Percentiles rank a stretch among this genome's conserved stretches.
Conservation (phyloP, 2,113 vertebrate species). For the Eretmochelys imbricata region DNA sequence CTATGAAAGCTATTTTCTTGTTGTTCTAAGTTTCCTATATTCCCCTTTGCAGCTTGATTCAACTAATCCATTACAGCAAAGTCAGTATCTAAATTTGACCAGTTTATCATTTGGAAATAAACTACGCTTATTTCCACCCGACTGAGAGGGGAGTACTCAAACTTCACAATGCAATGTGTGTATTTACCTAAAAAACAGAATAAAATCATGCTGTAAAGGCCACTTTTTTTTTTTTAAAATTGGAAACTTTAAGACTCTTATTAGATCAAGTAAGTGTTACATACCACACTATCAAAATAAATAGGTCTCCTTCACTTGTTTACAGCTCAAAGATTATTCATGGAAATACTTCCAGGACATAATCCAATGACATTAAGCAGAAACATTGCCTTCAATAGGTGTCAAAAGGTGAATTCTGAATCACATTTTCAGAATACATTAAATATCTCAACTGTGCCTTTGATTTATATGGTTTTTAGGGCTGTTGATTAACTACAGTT, state of each 20-base stretch:
- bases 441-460: slow-evolving; percentile 31
- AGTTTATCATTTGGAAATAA: slow-evolving; percentile 1
- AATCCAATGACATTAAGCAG: not conserved
- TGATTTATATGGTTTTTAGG: not conserved
- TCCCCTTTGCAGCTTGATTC: not conserved
- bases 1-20: fast-evolving
- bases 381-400: not conserved
- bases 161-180: not conserved
- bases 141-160: not conserved
- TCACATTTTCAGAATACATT: not conserved
- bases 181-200: not conserved
- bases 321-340: not conserved
- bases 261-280: not conserved
- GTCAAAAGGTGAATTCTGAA: slow-evolving; percentile 18
- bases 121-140: not conserved
- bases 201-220: not conserved
- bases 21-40: not conserved
- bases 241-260: not conserved
- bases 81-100: not conserved
- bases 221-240: not conserved
- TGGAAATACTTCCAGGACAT: not conserved
- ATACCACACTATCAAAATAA: not conserved
- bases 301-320: slow-evolving; percentile 12
- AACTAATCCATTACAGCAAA: not conserved
- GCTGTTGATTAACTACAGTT: no score